A percentile compares a stretch with the other conserved stretches of the same genome.
Evolutionary conservation across 2,888 invertebrate species (phyloP).

Genomic region (Pyralis farinalis): DNA sequence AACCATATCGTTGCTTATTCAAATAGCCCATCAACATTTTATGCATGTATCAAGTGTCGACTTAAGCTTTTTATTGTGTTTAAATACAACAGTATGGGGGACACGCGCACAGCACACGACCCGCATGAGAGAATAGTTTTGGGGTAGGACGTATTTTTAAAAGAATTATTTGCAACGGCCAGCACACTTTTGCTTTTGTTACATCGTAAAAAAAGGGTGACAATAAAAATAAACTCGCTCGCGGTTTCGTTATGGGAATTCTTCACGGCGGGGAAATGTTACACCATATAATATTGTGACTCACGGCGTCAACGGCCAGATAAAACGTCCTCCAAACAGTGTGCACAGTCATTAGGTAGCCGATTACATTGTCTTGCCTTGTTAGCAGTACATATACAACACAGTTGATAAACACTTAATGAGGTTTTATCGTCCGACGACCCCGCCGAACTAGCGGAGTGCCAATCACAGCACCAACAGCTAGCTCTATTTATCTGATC

Average conservation of each 20-base stretch:
- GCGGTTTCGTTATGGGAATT: slow-evolving; percentile 38
- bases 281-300: slow-evolving; percentile 21
- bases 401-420: slow-evolving; percentile 45
- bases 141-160: slow-evolving; percentile 42
- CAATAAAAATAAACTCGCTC: slow-evolving; percentile 31
- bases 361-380: slow-evolving; percentile 54
- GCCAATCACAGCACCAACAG: slow-evolving; percentile 27
- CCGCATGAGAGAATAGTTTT: slow-evolving; percentile 51
- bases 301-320: slow-evolving; percentile 46
- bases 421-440: slow-evolving; percentile 55
- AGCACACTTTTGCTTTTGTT: slow-evolving; percentile 36
- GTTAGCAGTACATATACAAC: slow-evolving; percentile 37
- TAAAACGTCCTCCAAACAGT: slow-evolving; percentile 36
- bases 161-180: slow-evolving; percentile 48
- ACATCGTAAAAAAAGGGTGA: slow-evolving; percentile 37
- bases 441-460: slow-evolving; percentile 33
- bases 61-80: slow-evolving; percentile 56
- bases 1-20: slow-evolving; percentile 27
- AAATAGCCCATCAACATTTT: slow-evolving; percentile 45
- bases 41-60: slow-evolving; percentile 51
- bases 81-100: slow-evolving; percentile 70
- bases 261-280: slow-evolving; percentile 23
- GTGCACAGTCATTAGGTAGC: slow-evolving; percentile 43
- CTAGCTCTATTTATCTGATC: too few relatives aligned
- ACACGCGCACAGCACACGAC: slow-evolving; percentile 73